Base-by-base conservation (phyloP, 2,797 vertebrate species). In the Sciurus vulgaris region DNA sequence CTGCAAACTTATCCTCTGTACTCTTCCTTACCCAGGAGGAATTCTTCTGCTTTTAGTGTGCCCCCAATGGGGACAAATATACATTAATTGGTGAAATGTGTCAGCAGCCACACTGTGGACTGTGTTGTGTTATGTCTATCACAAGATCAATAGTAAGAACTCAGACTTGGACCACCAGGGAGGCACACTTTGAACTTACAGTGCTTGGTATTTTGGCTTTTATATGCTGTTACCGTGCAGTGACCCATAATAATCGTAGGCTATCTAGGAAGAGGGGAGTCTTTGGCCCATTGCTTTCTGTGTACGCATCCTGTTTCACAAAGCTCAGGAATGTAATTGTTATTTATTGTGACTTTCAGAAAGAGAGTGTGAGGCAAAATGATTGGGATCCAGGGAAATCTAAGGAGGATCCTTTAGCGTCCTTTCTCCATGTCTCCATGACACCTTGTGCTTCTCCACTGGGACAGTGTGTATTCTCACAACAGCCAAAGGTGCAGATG, bases 331-430 rank as follows among this genome's bases (percentile, higher is more conserved):
- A 73, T 76, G 15, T 33, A 78, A 61, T 65, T 84, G 5, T 72
- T 74, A 47, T 85, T 78, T 79, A 67, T 86, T 92, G 49, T 91
- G 41, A 78, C 10, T 91, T 94, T 65, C 69, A 47, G 83, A 49
- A 97, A 78, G 44, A 65, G 10, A 63, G 6, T 38, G n/a, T 18
- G 33, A 59, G 30, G 85, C 7, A 47, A 77, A 30, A 93, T 11
- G 5, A 70, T 10, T 74, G 38, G 20, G 41, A 54, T 51, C 11
- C 11, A 76, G 8, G 1, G 30, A 70, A 28, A 93, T 67, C 30
- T 35, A 22, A 73, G 33, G 41, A 28, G 7, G 35, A 30, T 59
- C 7, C 0, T 20, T 18, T 10, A 56, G 24, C 5, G 22, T 91
- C 18, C 4, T 81, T 86, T 15, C 30, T 86, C n/a, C 54, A 1